Percentiles rank a stretch among this genome's conserved stretches.
These are phyloP conservation scores for Gryllus bimaculatus DNA, from an alignment of 1,140 invertebrate genomes.

Conservation along the genomic window DNA sequence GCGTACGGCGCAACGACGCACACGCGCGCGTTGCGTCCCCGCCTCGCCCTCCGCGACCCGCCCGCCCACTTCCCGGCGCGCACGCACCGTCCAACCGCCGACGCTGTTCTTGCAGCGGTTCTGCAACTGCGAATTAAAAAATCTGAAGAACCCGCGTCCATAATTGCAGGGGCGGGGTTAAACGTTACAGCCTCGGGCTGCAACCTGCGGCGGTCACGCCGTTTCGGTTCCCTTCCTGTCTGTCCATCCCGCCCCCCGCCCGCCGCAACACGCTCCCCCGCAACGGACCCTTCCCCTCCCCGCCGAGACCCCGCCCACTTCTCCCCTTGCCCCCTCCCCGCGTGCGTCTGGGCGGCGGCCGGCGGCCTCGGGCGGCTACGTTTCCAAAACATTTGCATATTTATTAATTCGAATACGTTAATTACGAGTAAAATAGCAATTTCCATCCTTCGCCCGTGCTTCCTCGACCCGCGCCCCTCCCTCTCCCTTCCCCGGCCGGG, in stretches of 20 bases:
- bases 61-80: no score
- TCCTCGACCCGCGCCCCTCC: not conserved
- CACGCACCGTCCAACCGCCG: not conserved
- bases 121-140: conserved; percentile 4
- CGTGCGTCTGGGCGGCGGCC: not conserved
- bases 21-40: not conserved
- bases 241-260: not conserved
- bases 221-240: not conserved
- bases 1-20: no score
- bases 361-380: not conserved
- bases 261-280: no score
- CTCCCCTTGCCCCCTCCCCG: not conserved
- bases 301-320: not conserved
- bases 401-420: conserved; percentile 6
- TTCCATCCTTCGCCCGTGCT: not conserved
- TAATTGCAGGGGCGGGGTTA: not conserved
- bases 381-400: conserved; percentile 5
- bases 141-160: not conserved
- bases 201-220: not conserved
- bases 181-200: not conserved
- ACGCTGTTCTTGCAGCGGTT: not conserved
- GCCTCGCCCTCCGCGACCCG: no score
- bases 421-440: conserved; percentile 5
- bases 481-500: not conserved
- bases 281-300: no score